Evolutionary conservation across 35 echinoderm and acorn worm species (phyloP).

Genomic region (Lytechinus variegatus): DNA sequence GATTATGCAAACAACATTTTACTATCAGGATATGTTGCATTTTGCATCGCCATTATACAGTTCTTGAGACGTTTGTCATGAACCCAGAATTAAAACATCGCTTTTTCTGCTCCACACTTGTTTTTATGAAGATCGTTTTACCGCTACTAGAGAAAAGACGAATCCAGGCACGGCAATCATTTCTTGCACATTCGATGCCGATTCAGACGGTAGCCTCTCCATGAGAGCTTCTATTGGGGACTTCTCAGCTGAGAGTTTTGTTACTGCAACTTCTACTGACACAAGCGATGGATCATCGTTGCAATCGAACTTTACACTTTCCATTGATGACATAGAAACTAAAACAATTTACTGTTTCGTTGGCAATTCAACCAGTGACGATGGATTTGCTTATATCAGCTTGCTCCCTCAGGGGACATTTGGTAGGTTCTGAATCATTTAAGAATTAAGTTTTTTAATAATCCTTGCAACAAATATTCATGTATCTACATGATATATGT

Average conservation of each 20-base stretch:
- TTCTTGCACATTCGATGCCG: neutral
- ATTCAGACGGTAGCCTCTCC: neutral
- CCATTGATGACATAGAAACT: neutral
- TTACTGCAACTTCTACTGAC: neutral
- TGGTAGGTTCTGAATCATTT: neutral
- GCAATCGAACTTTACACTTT: neutral
- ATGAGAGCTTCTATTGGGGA: neutral
- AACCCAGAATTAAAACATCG: too few species aligned
- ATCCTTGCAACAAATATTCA: too few species aligned
- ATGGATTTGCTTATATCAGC: neutral
- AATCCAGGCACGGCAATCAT: neutral
- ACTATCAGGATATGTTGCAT: too few species aligned
- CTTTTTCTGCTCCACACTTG: neutral
- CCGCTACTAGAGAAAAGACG: neutral
- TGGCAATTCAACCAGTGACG: neutral
- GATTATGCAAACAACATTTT: too few species aligned
- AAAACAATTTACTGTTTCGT: neutral
- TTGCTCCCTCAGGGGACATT: neutral
- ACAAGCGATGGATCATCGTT: neutral
- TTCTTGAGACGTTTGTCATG: too few species aligned
- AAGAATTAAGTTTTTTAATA: too few species aligned
- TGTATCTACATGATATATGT: too few species aligned
- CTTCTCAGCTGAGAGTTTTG: neutral
- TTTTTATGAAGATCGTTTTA: neutral
- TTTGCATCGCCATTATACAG: too few species aligned